Evolutionary conservation across 1,140 invertebrate genomes (phyloP).

Genomic region (Lanistes nyassanus): DNA sequence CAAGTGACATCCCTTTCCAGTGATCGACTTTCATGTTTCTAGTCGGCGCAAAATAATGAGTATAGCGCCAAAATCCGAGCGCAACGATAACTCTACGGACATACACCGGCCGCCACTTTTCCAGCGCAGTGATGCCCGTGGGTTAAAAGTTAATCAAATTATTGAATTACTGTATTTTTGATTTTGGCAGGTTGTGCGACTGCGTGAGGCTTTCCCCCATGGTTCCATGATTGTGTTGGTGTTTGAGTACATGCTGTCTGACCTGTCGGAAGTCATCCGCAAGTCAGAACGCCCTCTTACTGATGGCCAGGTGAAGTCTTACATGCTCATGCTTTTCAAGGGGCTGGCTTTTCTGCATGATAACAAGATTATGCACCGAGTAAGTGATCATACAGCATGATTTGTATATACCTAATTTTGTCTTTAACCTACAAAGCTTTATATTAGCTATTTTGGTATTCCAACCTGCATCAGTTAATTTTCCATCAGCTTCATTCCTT

Average conservation of each 20-base stretch:
- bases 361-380: slow-evolving; percentile 94
- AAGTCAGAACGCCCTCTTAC: slow-evolving; percentile 79
- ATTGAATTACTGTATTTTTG: background rate
- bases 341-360: slow-evolving; percentile 91
- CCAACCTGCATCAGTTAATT: too few species aligned
- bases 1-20: too few species aligned
- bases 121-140: too few species aligned
- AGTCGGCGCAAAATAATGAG: too few species aligned
- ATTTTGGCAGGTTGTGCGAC: slow-evolving; percentile 81
- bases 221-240: slow-evolving; percentile 90
- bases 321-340: slow-evolving; percentile 90
- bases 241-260: slow-evolving; percentile 92
- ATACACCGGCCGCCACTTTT: too few species aligned
- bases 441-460: too few species aligned
- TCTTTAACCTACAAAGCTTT: too few species aligned
- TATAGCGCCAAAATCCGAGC: background rate
- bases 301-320: slow-evolving; percentile 83
- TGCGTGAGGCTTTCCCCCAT: slow-evolving; percentile 90
- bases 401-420: too few species aligned
- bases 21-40: too few species aligned
- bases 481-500: too few species aligned
- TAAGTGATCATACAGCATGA: slow-evolving; percentile 68
- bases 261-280: slow-evolving; percentile 87
- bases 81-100: background rate
- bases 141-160: background rate